Base-by-base conservation (phyloP, 1,140 invertebrate genomes). In the Dinothrombium tinctorium region DNA sequence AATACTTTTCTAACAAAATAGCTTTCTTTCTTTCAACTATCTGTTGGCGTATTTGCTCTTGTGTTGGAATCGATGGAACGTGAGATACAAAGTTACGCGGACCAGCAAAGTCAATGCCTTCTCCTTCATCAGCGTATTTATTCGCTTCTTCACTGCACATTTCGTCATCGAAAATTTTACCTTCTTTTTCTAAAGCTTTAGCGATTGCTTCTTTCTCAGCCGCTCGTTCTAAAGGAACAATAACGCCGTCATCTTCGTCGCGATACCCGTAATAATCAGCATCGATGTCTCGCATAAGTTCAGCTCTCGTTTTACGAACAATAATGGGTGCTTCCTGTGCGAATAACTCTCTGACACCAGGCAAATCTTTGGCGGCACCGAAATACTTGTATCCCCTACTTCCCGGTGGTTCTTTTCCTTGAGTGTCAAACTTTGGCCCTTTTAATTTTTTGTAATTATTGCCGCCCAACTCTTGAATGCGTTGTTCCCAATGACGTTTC, bases 321-420 rank as follows among this genome's bases (percentile, higher is more conserved):
- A 78, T 74, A 17, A 74, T 70, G 6, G 81, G 80, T 17, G 83
- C 79, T 58, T 90, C 84, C 58, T 94, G 81, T 58, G 95, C 83
- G 65, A 99, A 99, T 9, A 99, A 57, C 60, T 98, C 92, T 46
- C 87, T 65, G 7, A 99, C 94, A 32, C 94, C 82, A 15, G 94
- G 94, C 50, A 99, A 63, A 63, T 98, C 90, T 62, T 95, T 92
- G 0, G 92, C 89, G 25, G 92, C 94, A 40, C 92, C 94, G 63
- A 99, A 99, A 63, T 99, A 99, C 62, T 96, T 95, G 56, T 99
- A 99, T 0, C 94, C 92, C 52, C 83, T 69, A 62, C 92, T 94
- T 23, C 92, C 89, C 0, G 89, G 86, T 0, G 95, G 87, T 66
- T 98, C 94, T 54, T 83, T 78, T 1, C 83, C 84, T 61, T 94